These are phyloP conservation scores for Drosophila suzukii DNA, from an alignment of 1,140 invertebrate species.

Conservation along the genomic window DNA sequence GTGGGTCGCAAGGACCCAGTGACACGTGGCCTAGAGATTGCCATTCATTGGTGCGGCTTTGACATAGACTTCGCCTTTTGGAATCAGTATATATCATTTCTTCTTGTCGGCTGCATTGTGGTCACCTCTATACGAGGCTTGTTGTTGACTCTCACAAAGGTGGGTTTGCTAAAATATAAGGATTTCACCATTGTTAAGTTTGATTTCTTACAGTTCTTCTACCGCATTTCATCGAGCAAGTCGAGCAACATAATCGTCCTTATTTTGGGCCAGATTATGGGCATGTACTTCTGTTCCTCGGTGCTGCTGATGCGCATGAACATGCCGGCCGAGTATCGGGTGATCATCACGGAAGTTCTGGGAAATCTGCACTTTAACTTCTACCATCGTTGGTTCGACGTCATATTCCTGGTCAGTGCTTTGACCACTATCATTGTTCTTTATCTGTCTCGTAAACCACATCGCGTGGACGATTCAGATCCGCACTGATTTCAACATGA, in stretches of 20 bases:
- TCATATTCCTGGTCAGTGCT: conserved; percentile 99
- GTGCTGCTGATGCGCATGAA: conserved; percentile 99
- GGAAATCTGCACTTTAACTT: conserved; percentile 99
- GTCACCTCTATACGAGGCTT: conserved; percentile 98
- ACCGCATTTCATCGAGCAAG: conserved; percentile 99
- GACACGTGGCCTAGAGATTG: conserved; percentile 98
- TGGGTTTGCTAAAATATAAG: conserved; percentile 77
- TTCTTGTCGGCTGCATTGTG: conserved; percentile 98
- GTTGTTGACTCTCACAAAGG: conserved; percentile 98
- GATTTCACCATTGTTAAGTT: not conserved
- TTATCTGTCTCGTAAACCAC: conserved; percentile 87
- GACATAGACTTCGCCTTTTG: conserved; percentile 99
- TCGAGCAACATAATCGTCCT: conserved; percentile 99
- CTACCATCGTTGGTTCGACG: conserved; percentile 99
- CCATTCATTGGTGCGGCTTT: conserved; percentile 98
- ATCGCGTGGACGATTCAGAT: conserved; percentile 70
- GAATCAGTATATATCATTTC: conserved; percentile 99
- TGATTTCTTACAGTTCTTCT: conserved; percentile 94
- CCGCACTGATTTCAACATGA: conserved; percentile 45
- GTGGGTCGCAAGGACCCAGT: conserved; percentile 99
- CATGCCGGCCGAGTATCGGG: conserved; percentile 98
- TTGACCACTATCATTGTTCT: conserved; percentile 97
- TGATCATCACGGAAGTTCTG: conserved; percentile 98
- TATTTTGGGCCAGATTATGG: conserved; percentile 99
- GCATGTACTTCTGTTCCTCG: conserved; percentile 99